A percentile compares a stretch with the other conserved stretches of the same genome.
These are phyloP conservation scores for Plutomurus gul DNA, from an alignment of 1,140 invertebrate genomes.

Conservation along the genomic window DNA sequence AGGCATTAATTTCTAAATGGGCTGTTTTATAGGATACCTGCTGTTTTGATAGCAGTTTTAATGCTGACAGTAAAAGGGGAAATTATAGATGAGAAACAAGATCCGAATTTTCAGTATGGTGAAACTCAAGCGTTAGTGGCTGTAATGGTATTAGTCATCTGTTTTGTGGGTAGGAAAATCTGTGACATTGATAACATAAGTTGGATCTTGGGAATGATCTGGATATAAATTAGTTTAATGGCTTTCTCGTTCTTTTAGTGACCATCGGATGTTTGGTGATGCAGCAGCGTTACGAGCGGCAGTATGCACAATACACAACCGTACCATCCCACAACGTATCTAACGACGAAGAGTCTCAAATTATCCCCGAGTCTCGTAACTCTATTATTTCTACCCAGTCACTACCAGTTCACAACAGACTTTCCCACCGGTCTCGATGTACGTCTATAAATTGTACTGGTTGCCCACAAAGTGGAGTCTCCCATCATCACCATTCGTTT, in stretches of 20 bases:
- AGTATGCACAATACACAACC: constrained; percentile 60
- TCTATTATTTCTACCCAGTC: neutral
- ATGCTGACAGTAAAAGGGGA: constrained; percentile 61
- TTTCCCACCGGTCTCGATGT: neutral
- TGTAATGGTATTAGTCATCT: constrained; percentile 68
- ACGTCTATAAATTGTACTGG: constrained; percentile 19
- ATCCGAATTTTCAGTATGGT: constrained; percentile 82
- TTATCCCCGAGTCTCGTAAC: neutral
- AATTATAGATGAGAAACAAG: constrained; percentile 63
- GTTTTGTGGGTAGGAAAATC: constrained; percentile 66
- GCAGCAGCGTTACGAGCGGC: constrained; percentile 70
- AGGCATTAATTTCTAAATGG: neutral
- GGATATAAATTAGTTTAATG: neutral
- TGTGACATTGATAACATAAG: neutral
- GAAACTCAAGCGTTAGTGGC: constrained; percentile 71
- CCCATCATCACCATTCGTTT: neutral
- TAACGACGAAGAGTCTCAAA: constrained; percentile 16
- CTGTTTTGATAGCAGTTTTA: constrained; percentile 62
- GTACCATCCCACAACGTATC: neutral
- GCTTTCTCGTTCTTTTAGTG: constrained; percentile 59
- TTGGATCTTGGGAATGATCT: constrained; percentile 34
- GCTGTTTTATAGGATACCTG: constrained; percentile 61
- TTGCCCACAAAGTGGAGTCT: neutral
- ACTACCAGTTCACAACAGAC: neutral
- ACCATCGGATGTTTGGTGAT: constrained; percentile 74